phyloP scores from a whole-genome alignment of 1,140 invertebrate genomes.

The Hypsibius dujardini region DNA sequence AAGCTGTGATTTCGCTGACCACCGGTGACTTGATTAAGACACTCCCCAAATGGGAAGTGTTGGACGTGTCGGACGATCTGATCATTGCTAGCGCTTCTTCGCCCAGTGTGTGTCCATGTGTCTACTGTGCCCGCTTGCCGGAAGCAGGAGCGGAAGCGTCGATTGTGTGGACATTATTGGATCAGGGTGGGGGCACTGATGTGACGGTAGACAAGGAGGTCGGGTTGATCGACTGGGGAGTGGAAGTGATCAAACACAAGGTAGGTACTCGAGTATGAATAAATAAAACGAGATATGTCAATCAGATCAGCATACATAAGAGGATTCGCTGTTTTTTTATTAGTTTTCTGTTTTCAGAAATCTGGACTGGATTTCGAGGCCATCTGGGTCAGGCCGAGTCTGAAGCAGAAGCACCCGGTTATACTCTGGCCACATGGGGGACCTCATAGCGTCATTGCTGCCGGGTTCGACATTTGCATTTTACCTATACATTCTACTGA shows the following conservation, averaged over 20 bases:
- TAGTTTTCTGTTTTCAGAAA: constrained; percentile 20
- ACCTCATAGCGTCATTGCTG: constrained; percentile 49
- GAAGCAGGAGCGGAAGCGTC: constrained; percentile 22
- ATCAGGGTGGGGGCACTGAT: constrained; percentile 18
- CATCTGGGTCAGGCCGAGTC: constrained; percentile 28
- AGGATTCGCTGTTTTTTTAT: background rate
- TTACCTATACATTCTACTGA: constrained; percentile 14
- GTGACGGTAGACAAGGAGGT: constrained; percentile 19
- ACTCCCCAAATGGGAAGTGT: no score
- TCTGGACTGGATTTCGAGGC: constrained; percentile 30
- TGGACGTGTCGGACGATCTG: no score
- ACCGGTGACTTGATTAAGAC: no score
- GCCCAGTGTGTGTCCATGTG: no score
- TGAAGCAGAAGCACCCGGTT: constrained; percentile 24
- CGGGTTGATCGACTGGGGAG: constrained; percentile 20
- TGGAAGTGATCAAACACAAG: background rate
- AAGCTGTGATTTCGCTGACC: no score
- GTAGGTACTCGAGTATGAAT: background rate
- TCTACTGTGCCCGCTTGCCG: constrained; percentile 20
- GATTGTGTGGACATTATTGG: constrained; percentile 24
- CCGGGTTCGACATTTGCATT: constrained; percentile 40
- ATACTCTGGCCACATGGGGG: constrained; percentile 53
- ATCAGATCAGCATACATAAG: no score
- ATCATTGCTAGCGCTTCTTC: no score
- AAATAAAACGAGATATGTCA: background rate